Conservation (phyloP, 2,888 invertebrate genomes). For the Ditula angustiorana region DNA sequence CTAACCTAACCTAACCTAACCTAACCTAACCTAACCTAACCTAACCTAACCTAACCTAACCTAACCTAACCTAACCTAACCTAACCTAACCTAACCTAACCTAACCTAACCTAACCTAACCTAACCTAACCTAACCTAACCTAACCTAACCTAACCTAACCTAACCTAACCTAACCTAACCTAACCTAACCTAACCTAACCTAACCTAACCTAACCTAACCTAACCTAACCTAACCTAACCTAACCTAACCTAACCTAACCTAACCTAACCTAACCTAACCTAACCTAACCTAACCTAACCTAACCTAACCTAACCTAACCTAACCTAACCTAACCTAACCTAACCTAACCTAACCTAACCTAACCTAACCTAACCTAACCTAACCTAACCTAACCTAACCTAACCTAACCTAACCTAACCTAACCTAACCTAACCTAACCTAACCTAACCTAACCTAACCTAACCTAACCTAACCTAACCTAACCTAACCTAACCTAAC, state of each 20-base stretch:
- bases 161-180: conserved; percentile 27
- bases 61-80: no score
- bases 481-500: conserved; percentile 40
- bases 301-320: conserved; percentile 33
- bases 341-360: conserved; percentile 41
- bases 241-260: conserved; percentile 22
- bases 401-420: conserved; percentile 43
- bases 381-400: conserved; percentile 43
- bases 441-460: conserved; percentile 43
- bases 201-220: conserved; percentile 23
- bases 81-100: conserved; percentile 34
- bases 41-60: no score
- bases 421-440: conserved; percentile 42
- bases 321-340: conserved; percentile 28
- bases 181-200: conserved; percentile 26
- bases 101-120: conserved; percentile 35
- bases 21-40: no score
- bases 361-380: conserved; percentile 37
- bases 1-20: conserved; percentile 29
- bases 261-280: conserved; percentile 25
- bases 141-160: conserved; percentile 34
- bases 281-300: conserved; percentile 16
- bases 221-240: conserved; percentile 27
- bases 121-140: conserved; percentile 32
- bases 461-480: conserved; percentile 39